Percentiles rank a stretch among this genome's conserved stretches.
Conservation (phyloP, 1,140 invertebrate genomes). For the Drosophila athabasca region DNA sequence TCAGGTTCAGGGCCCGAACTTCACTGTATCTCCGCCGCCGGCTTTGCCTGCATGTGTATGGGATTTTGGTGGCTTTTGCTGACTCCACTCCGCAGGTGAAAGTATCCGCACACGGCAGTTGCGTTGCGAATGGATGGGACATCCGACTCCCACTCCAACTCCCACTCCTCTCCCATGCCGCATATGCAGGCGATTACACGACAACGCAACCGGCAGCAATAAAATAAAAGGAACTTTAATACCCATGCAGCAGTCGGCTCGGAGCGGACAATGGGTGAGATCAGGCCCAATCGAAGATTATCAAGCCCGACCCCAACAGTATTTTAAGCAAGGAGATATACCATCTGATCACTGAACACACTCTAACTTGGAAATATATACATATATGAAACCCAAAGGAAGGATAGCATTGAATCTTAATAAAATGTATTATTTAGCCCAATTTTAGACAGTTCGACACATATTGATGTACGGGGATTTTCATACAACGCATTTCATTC, state of each 20-base stretch:
- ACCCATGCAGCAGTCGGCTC: constrained; percentile 27
- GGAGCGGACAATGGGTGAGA: constrained; percentile 35
- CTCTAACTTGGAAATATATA: too few relatives aligned
- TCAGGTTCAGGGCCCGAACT: constrained; percentile 2
- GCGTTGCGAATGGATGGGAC: constrained; percentile 3
- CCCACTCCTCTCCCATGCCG: not conserved
- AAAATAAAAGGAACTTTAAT: constrained; percentile 55
- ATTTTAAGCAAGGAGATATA: not conserved
- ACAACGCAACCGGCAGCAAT: constrained; percentile 48
- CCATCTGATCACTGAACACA: too few relatives aligned
- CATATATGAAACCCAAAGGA: too few relatives aligned
- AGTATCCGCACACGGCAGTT: constrained; percentile 16
- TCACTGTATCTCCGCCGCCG: not conserved
- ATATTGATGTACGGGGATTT: too few relatives aligned
- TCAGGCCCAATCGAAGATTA: not conserved
- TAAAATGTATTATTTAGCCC: too few relatives aligned
- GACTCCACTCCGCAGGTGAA: constrained; percentile 62
- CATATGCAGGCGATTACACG: constrained; percentile 54
- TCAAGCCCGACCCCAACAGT: too few relatives aligned
- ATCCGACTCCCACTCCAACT: constrained; percentile 1
- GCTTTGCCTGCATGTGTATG: constrained; percentile 47
- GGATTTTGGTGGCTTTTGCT: constrained; percentile 52
- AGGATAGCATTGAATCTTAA: too few relatives aligned
- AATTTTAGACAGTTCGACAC: too few relatives aligned
- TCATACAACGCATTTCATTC: not conserved